Evolutionary conservation across 1,140 invertebrate species (phyloP), one percentile per base, ranked within the genome.

Genomic region (Potamilus streckersoni): DNA sequence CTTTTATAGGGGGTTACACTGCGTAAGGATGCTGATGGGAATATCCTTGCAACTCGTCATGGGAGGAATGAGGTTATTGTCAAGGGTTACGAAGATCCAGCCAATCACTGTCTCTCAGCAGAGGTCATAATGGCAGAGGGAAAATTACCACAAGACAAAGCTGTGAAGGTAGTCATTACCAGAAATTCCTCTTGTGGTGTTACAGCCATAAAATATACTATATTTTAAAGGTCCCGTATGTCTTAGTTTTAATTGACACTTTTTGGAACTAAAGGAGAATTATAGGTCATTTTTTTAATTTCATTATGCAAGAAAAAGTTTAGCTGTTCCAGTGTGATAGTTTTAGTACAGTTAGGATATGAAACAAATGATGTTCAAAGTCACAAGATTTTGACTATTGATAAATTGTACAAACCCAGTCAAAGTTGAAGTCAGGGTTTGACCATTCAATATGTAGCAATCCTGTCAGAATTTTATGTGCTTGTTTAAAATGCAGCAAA

Each of bases 91-190:
- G 27, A 66, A 19, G 69, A 82, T 60, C 81, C 82, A 23, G 68
- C 69, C 55, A 78, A 79, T 57, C 75, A 82, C 68, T 85, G 82
- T 68, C 71, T 84, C 19, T 82, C 82, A 20, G 80, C 71, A 2
- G 82, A 84, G 23, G 81, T 84, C n/a, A 69, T 83, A n/a, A 63
- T 82, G n/a, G 15, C 71, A 16, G 49, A 78, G 13, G 82, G 84
- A 2, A 15, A 74, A 60, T 65, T 83, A 14, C 80, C 80, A 0
- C 63, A 70, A 12, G 71, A 79, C 17, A 20, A 77, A 16, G 68
- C 76, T 14, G 71, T 83, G 56, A 82, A 80, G 83, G 82, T 84
- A 59, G 19, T 23, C n/a, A 38, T 60, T 56, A 69, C 27, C 12
- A 71, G 13, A 38, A 15, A 31, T 16, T 27, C 23, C 58, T 17